phyloP scores from a whole-genome alignment of 64 coral and sea anemone genomes.

The Porites lutea region DNA sequence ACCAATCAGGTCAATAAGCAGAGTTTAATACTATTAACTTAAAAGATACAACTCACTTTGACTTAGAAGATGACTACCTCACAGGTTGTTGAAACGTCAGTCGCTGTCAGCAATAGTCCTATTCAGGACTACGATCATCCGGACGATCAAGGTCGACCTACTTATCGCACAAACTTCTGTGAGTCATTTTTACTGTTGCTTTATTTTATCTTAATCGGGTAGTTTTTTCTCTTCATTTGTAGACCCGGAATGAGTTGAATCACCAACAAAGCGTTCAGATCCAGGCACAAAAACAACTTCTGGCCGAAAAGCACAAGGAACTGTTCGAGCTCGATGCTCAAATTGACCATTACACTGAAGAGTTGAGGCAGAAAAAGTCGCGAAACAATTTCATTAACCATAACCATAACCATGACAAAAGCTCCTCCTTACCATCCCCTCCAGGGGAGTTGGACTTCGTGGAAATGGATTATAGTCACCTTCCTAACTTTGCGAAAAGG shows the following conservation, averaged over 20 bases:
- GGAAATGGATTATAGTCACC: slow-evolving; percentile 31
- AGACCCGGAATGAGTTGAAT: slow-evolving; percentile 90
- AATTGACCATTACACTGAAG: slow-evolving; percentile 71
- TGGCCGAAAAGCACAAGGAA: slow-evolving; percentile 94
- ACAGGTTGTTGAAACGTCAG: too few species aligned
- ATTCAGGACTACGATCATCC: too few species aligned
- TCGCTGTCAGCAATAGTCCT: too few species aligned
- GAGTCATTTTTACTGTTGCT: not conserved
- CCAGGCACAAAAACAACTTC: slow-evolving; percentile 85
- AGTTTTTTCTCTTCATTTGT: not conserved
- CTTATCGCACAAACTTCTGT: too few species aligned
- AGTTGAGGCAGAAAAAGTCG: slow-evolving; percentile 60
- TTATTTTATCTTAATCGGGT: not conserved
- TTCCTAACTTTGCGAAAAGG: slow-evolving; percentile 2
- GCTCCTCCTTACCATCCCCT: not conserved
- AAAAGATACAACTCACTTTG: too few species aligned
- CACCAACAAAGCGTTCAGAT: slow-evolving; percentile 94
- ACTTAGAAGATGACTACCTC: too few species aligned
- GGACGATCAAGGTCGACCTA: too few species aligned
- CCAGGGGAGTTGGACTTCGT: slow-evolving; percentile 11
- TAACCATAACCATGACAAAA: slow-evolving; percentile 22
- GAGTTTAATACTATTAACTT: too few species aligned
- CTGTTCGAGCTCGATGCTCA: slow-evolving; percentile 87
- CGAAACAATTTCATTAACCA: slow-evolving; percentile 1
- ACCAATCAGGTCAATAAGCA: too few species aligned